Percentiles rank a stretch among this genome's conserved stretches.
These are phyloP conservation scores for Chiridota heheva DNA, from an alignment of 35 echinoderm and acorn worm genomes.

Conservation along the genomic window DNA sequence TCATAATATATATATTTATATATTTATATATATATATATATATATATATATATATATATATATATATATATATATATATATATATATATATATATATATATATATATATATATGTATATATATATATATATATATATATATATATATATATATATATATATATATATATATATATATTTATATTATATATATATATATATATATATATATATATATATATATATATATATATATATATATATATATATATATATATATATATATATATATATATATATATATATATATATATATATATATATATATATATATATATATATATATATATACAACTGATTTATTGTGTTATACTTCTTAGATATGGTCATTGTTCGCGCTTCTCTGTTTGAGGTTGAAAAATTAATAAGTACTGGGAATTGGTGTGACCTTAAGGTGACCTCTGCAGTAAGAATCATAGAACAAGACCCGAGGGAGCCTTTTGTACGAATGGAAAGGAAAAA, in stretches of 20 bases:
- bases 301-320: background rate
- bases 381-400: no score
- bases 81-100: background rate
- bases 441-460: no score
- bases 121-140: background rate
- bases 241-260: conserved; percentile 9
- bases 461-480: no score
- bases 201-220: background rate
- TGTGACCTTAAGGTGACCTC: no score
- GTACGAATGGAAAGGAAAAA: no score
- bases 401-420: no score
- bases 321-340: background rate
- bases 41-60: no score
- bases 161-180: background rate
- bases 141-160: background rate
- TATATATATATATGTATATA: background rate
- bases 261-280: conserved; percentile 9
- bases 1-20: no score
- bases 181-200: background rate
- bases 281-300: conserved; percentile 4
- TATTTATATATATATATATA: no score
- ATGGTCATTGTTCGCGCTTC: no score
- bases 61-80: background rate
- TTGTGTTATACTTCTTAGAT: no score
- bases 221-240: background rate